Evolutionary conservation across 1,140 invertebrate genomes (phyloP).

Genomic region (Pararge aegeria): DNA sequence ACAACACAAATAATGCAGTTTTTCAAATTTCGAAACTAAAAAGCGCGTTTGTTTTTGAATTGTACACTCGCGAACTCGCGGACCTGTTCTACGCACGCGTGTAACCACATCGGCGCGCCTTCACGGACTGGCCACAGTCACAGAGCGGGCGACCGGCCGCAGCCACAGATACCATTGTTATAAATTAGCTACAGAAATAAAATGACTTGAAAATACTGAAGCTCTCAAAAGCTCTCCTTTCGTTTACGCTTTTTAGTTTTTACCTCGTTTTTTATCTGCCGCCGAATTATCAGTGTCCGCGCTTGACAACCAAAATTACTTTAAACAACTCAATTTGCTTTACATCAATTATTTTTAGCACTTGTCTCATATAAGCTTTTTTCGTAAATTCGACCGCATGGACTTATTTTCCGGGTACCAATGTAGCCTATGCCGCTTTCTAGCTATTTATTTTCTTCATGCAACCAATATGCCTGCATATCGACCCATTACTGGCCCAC

Average conservation of each 20-base stretch:
- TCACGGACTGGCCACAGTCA: slow-evolving; percentile 48
- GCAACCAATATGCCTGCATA: too few species aligned
- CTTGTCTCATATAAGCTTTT: not conserved
- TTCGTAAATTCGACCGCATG: too few species aligned
- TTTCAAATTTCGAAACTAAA: slow-evolving; percentile 31
- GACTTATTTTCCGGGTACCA: too few species aligned
- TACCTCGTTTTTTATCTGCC: not conserved
- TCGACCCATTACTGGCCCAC: too few species aligned
- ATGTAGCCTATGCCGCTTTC: too few species aligned
- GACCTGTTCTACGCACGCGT: slow-evolving; percentile 46
- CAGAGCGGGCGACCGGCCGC: slow-evolving; percentile 30
- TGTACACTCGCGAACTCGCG: slow-evolving; percentile 58
- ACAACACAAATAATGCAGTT: slow-evolving; percentile 36
- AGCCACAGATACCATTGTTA: slow-evolving; percentile 43
- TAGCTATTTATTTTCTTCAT: too few species aligned
- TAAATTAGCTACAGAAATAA: slow-evolving; percentile 66
- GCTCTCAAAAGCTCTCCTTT: slow-evolving; percentile 17
- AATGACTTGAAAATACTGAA: slow-evolving; percentile 41
- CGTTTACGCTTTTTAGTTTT: slow-evolving; percentile 19
- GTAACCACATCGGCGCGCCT: slow-evolving; percentile 64
- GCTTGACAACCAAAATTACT: not conserved
- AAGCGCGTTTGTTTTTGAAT: slow-evolving; percentile 43
- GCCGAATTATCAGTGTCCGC: not conserved
- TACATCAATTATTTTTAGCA: not conserved
- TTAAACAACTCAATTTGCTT: not conserved